Evolutionary conservation across 92 coral and sea anemone genomes (phyloP).

Genomic region (Muricea muricata): DNA sequence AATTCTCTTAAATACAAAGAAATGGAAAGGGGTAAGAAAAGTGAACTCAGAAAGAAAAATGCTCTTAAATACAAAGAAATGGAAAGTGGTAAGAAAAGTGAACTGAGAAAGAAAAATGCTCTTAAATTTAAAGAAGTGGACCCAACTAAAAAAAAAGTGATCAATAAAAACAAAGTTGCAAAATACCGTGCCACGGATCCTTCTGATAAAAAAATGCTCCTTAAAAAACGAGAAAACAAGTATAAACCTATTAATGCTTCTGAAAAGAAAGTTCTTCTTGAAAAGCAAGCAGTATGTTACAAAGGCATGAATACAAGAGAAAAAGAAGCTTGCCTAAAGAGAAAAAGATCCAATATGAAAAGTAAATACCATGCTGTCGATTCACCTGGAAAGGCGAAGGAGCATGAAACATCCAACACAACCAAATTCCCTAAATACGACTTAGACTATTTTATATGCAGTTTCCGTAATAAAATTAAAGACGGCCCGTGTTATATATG

Average conservation of each 20-base stretch:
- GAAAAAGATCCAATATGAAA: constrained; percentile 1
- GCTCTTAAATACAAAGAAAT: background rate
- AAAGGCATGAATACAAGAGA: constrained; percentile 40
- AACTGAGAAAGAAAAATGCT: background rate
- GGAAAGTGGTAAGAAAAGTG: background rate
- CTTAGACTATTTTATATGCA: too few relatives aligned
- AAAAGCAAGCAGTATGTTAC: constrained; percentile 22
- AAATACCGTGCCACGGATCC: background rate
- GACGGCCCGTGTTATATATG: too few relatives aligned
- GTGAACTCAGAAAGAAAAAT: background rate
- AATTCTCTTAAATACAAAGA: background rate
- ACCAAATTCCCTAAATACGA: too few relatives aligned
- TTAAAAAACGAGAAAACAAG: background rate
- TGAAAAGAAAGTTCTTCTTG: too few relatives aligned
- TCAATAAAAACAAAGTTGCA: background rate
- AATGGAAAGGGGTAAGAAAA: background rate
- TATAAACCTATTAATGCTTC: background rate
- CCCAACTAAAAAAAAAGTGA: background rate
- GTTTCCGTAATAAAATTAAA: too few relatives aligned
- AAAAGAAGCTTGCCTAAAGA: constrained; percentile 38
- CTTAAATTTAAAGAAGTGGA: constrained; percentile 12
- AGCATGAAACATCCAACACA: background rate
- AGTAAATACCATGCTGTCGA: constrained; percentile 34
- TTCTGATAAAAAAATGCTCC: background rate
- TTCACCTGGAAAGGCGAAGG: constrained; percentile 17